Conservation (phyloP, 2,888 invertebrate species). For the Auanema sp. region DNA sequence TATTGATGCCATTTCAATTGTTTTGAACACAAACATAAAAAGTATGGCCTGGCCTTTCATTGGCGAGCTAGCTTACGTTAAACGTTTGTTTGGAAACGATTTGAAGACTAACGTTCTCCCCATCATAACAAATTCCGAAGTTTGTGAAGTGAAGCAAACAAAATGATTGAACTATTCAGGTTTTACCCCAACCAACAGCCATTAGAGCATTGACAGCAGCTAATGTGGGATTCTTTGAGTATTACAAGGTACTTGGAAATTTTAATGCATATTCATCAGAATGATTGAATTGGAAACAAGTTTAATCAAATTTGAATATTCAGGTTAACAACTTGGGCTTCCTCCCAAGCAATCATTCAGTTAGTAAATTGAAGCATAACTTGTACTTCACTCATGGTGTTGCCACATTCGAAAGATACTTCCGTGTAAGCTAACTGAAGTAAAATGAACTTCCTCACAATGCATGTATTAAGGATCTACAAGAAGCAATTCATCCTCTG, state of each 20-base stretch:
- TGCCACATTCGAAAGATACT: slow-evolving; percentile 46
- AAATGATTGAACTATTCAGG: slow-evolving; percentile 22
- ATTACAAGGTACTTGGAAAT: slow-evolving; percentile 43
- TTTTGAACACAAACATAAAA: slow-evolving; percentile 46
- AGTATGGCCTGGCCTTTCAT: slow-evolving; percentile 55
- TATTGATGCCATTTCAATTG: slow-evolving; percentile 54
- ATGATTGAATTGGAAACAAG: background rate
- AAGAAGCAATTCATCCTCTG: slow-evolving; percentile 51
- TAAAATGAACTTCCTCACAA: background rate
- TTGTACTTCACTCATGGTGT: slow-evolving; percentile 52
- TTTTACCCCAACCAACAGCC: slow-evolving; percentile 54
- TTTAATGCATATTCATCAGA: background rate
- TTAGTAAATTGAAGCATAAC: slow-evolving; percentile 50
- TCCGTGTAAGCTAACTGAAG: slow-evolving; percentile 29
- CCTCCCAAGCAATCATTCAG: slow-evolving; percentile 31
- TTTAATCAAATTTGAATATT: background rate
- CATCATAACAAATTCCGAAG: slow-evolving; percentile 53
- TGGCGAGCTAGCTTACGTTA: slow-evolving; percentile 53
- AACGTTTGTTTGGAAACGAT: slow-evolving; percentile 55
- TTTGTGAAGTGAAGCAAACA: background rate
- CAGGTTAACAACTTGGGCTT: slow-evolving; percentile 53
- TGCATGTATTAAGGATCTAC: slow-evolving; percentile 40
- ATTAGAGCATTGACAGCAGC: slow-evolving; percentile 50
- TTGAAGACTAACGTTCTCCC: slow-evolving; percentile 56
- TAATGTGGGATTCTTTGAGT: slow-evolving; percentile 54